Evolutionary conservation across 2,888 invertebrate genomes (phyloP), one percentile per base, ranked within the genome.

Genomic region (Drosophila meridiana): DNA sequence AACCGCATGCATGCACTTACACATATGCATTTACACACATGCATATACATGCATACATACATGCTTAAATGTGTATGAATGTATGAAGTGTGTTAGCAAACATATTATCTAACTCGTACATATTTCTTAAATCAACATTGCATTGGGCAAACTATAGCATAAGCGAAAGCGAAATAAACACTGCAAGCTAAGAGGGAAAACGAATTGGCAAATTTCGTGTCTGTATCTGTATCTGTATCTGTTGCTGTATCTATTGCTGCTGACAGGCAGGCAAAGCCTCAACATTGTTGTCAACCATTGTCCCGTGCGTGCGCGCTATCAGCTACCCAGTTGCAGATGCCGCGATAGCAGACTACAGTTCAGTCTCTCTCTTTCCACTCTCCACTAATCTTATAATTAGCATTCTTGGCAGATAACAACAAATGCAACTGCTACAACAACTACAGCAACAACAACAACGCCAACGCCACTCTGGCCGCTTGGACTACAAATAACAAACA

Each of bases 331-430:
- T 69, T 61, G 45, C 55, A 64, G 80, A 76, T 80, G 76, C 68
- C 56, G 62, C 76, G 77, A 76, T 76, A 78, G 11, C 38, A 20
- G 58, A 30, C 72, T 13, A 62, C 43, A 64, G 69, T 48, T 43
- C 53, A 38, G 60, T 60, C 40, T 59, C 14, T 14, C 75, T 56
- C 68, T 30, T 76, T 59, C 68, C 40, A 63, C 6, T 32, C 67
- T 56, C 68, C 70, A 80, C 77, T 89, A 87, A 85, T 85, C 87
- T 87, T 89, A 87, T 89, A 87, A 87, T 87, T 87, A 90, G 90
- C 89, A 90, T 90, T 90, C 90, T 89, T 87, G 90, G 85, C 85
- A 85, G 88, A 86, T 89, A 86, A 87, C 89, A 89, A 76, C 74
- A 87, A 75, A 72, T 75, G 59, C 61, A 60, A 52, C 71, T 57